Base-by-base conservation (phyloP, 92 coral and sea anemone genomes). In the Heteractis magnifica region DNA sequence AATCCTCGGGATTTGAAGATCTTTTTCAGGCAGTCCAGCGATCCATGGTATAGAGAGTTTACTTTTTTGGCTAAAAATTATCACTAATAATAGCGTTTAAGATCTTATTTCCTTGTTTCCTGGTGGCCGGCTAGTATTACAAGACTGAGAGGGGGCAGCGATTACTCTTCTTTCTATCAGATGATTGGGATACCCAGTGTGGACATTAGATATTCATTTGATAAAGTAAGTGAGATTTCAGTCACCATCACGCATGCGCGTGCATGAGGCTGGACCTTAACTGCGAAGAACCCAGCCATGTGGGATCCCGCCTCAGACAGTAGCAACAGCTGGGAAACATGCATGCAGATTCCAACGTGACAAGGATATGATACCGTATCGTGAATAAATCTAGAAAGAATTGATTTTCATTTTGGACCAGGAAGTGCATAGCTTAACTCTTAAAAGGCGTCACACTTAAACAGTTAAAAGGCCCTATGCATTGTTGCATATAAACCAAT, bases 121-220 rank as follows among this genome's bases (percentile, higher is more conserved):
- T 56, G 62, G 16, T 62, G 11, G 70, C 2, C 6, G 10, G 5
- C 16, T n/a, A 50, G 77, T 44, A 73, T 73, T 6, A 50, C 51
- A 18, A 44, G 77, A 44, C 23, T 50, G 77, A 34, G 4, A 14
- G 77, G 44, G 18, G 23, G 10, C 77, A 73, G 55, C 26, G 77
- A 44, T 26, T 73, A 73, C 12, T 87, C 86, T 12, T 86, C 84
- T 44, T 92, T 92, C 59, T 72, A 77, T 81, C 94, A 90, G 59
- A 85, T 93, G 77, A 84, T 84, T 74, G 95, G 95, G 68, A 81
- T 92, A 52, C 94, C 95, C 3, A 83, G 93, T 82, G 85, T 92
- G 16, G 95, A 92, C 71, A 92, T 92, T 70, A 91, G 95, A 13
- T 92, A 92, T 89, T 90, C 95, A 58, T 92, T 84, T 78, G 84